phyloP scores from a whole-genome alignment of 2,888 invertebrate species.

The Phlogophora meticulosa region DNA sequence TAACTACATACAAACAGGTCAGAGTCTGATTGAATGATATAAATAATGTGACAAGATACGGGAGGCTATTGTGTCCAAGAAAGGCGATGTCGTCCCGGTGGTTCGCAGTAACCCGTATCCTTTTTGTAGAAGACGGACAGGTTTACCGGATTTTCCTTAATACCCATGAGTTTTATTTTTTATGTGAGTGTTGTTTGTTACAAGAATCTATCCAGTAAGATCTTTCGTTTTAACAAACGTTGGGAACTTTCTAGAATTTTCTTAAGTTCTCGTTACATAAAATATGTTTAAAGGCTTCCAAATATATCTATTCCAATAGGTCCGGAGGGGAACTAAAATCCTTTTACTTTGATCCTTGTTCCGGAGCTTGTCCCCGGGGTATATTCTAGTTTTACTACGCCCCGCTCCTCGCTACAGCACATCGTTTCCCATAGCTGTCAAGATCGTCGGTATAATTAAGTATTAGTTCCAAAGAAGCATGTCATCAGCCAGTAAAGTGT shows the following conservation, averaged over 20 bases:
- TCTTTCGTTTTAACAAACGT: neutral
- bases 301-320: conserved; percentile 29
- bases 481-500: conserved; percentile 23
- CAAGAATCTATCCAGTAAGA: neutral
- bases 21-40: conserved; percentile 17
- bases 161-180: conserved; percentile 30
- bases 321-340: conserved; percentile 18
- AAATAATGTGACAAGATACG: conserved; percentile 34
- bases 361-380: conserved; percentile 35
- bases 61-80: conserved; percentile 36
- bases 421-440: conserved; percentile 33
- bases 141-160: conserved; percentile 37
- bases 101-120: conserved; percentile 17
- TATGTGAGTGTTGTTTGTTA: conserved; percentile 22
- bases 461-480: conserved; percentile 29
- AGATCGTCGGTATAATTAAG: conserved; percentile 25
- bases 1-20: conserved; percentile 22
- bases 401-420: conserved; percentile 25
- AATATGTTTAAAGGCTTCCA: conserved; percentile 11
- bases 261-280: conserved; percentile 2
- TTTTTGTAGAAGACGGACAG: conserved; percentile 42
- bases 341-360: conserved; percentile 42
- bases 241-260: neutral
- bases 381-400: conserved; percentile 39
- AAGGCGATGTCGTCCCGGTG: conserved; percentile 18